A percentile compares a stretch with the other conserved stretches of the same genome.
phyloP scores from a whole-genome alignment of 2,797 vertebrate genomes.

The Peromyscus attwateri region DNA sequence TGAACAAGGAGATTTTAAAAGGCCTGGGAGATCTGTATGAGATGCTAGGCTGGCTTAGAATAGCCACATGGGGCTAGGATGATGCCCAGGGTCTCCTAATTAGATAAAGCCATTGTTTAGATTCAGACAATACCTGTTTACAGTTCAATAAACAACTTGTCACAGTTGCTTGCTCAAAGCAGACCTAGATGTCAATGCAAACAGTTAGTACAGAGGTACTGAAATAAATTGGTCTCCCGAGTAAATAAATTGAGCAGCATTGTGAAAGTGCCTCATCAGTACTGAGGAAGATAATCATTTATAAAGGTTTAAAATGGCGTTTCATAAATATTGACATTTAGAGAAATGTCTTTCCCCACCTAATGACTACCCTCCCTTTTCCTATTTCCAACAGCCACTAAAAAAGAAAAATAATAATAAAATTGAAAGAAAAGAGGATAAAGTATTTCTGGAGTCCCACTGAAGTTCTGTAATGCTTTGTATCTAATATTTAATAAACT shows the following conservation, averaged over 20 bases:
- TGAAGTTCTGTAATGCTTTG: constrained; percentile 38
- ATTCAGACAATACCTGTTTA: constrained; percentile 89
- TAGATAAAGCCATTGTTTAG: constrained; percentile 90
- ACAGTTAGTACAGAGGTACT: constrained; percentile 88
- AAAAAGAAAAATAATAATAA: constrained; percentile 68
- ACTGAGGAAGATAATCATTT: constrained; percentile 88
- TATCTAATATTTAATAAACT: constrained; percentile 53
- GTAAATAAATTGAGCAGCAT: constrained; percentile 90
- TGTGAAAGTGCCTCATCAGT: constrained; percentile 87
- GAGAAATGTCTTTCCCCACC: constrained; percentile 79
- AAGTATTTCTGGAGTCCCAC: constrained; percentile 39
- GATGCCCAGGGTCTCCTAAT: constrained; percentile 88
- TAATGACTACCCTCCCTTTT: constrained; percentile 68
- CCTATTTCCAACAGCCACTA: constrained; percentile 55
- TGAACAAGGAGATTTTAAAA: constrained; percentile 76
- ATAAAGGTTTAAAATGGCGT: constrained; percentile 86
- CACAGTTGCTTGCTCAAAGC: constrained; percentile 91
- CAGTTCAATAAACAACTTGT: constrained; percentile 93
- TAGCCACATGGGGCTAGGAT: constrained; percentile 82
- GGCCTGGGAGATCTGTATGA: constrained; percentile 70
- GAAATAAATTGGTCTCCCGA: constrained; percentile 93
- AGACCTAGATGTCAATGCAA: constrained; percentile 91
- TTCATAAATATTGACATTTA: constrained; percentile 84
- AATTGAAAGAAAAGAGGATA: constrained; percentile 48
- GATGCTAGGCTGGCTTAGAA: constrained; percentile 72